Evolutionary conservation across 2,113 vertebrate genomes (phyloP).

Genomic region (Pyrgilauda ruficollis): DNA sequence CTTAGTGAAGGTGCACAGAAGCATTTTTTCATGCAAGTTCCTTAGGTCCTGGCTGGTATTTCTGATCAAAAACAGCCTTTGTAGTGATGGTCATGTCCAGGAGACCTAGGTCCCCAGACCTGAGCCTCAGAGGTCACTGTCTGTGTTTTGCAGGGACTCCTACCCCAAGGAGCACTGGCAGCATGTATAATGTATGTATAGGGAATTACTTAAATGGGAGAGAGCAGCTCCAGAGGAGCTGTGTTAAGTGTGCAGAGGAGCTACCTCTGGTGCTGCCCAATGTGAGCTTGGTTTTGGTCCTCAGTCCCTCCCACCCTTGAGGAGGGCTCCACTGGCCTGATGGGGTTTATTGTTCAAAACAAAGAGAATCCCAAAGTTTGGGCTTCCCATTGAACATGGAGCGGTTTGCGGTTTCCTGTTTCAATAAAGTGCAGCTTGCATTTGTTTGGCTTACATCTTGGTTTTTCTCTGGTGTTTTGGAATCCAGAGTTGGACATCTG

Average conservation of each 20-base stretch:
- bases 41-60: not conserved
- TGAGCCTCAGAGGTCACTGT: not conserved
- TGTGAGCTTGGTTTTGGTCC: not conserved
- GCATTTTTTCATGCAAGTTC: not conserved
- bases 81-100: not conserved
- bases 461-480: constrained; percentile 3
- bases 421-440: not conserved
- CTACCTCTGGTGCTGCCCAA: not conserved
- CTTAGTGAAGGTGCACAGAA: not conserved
- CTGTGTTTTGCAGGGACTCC: not conserved
- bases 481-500: not conserved
- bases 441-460: constrained; percentile 17
- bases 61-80: not conserved
- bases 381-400: not conserved
- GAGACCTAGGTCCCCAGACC: not conserved
- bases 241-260: not conserved
- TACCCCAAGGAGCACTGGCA: not conserved
- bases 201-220: not conserved
- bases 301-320: not conserved
- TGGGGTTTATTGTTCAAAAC: not conserved
- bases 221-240: not conserved
- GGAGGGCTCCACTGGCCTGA: not conserved
- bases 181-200: not conserved
- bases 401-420: not conserved
- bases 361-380: not conserved